Percentiles rank a stretch among this genome's conserved stretches.
Conservation (phyloP, 2,113 vertebrate genomes). For the Tupaia chinensis region DNA sequence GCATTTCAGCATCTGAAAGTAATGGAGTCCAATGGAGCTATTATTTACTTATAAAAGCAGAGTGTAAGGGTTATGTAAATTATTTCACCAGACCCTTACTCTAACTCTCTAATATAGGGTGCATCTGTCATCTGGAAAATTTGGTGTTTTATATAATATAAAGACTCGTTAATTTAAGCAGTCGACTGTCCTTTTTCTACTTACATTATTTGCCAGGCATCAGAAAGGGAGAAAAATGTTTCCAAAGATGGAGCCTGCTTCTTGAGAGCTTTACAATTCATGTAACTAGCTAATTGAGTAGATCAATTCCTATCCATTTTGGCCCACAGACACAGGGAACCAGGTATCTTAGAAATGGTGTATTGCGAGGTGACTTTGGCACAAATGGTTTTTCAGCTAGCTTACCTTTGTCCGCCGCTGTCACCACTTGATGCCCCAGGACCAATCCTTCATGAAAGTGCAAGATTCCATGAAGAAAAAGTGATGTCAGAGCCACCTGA, state of each 20-base stretch:
- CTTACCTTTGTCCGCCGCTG: not conserved
- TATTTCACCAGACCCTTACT: not conserved
- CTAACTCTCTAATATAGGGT: not conserved
- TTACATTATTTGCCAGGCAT: constrained; percentile 24
- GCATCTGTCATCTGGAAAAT: constrained; percentile 20
- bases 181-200: not conserved
- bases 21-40: not conserved
- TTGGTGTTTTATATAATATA: not conserved
- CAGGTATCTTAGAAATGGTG: constrained; percentile 27
- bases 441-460: not conserved
- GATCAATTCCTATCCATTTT: constrained; percentile 17
- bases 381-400: not conserved
- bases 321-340: not conserved
- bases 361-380: not conserved
- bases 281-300: not conserved
- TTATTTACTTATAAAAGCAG: constrained; percentile 35
- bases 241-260: not conserved
- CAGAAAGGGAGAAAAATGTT: constrained; percentile 4
- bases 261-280: constrained; percentile 35
- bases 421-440: not conserved
- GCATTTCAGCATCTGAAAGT: constrained; percentile 29
- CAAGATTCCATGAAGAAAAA: constrained; percentile 5
- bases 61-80: not conserved
- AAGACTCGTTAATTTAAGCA: not conserved
- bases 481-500: not conserved